phyloP scores from a whole-genome alignment of 1,140 invertebrate species.

The Maniola jurtina region DNA sequence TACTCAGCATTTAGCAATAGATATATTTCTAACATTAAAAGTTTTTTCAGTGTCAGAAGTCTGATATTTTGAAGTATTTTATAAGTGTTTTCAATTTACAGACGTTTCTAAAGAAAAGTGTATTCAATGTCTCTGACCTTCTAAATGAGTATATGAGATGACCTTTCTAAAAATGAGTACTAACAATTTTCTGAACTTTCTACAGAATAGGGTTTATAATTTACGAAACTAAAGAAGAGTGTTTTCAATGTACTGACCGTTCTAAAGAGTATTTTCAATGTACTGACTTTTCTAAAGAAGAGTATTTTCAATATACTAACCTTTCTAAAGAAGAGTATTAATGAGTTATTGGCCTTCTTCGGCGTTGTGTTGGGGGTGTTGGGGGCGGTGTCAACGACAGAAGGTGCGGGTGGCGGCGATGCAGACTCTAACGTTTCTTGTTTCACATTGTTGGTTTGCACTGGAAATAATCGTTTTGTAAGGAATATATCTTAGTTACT shows the following conservation, averaged over 20 bases:
- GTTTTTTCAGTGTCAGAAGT: no score
- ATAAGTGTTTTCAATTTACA: no score
- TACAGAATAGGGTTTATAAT: no score
- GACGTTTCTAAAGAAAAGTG: not conserved
- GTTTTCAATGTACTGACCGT: no score
- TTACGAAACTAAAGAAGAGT: no score
- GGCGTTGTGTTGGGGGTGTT: constrained; percentile 54
- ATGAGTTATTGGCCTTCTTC: constrained; percentile 75
- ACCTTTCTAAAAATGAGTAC: constrained; percentile 89
- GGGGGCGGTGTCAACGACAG: constrained; percentile 46
- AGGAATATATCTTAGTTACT: no score
- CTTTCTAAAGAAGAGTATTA: constrained; percentile 89
- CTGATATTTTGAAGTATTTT: no score
- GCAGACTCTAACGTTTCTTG: constrained; percentile 32
- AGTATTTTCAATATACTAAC: constrained; percentile 55
- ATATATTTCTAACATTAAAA: no score
- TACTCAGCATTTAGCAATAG: no score
- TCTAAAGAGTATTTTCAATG: no score
- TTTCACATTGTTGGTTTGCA: constrained; percentile 53
- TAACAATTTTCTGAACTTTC: no score
- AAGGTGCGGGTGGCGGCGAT: constrained; percentile 30
- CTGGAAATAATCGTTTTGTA: constrained; percentile 21
- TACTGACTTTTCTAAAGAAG: not conserved
- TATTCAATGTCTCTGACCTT: constrained; percentile 22
- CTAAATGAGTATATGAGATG: no score